Percentiles rank a stretch among this genome's conserved stretches.
phyloP scores from a whole-genome alignment of 30 jellyfish, hydroid and myxozoan species.

The Pseudorhiza aurosa region DNA sequence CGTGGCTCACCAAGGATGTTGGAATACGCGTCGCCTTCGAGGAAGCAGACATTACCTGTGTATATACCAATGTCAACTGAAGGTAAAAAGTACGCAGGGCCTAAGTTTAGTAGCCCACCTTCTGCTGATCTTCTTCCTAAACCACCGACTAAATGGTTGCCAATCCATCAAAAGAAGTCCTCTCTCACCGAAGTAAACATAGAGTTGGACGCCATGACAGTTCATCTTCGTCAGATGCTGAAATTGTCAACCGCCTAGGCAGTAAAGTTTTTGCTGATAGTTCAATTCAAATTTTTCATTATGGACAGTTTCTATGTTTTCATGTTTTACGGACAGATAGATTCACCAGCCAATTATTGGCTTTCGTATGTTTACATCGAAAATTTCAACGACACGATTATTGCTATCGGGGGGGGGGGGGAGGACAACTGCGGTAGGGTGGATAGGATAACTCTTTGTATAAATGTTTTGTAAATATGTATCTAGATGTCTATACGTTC shows the following conservation, averaged over 20 bases:
- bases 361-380: neutral
- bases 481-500: conserved; percentile 59
- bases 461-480: conserved; percentile 56
- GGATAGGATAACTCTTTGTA: conserved; percentile 31
- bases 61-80: conserved; percentile 18
- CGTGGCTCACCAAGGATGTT: neutral
- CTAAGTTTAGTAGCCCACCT: conserved; percentile 98
- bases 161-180: conserved; percentile 41
- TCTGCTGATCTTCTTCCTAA: conserved; percentile 92
- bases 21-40: neutral
- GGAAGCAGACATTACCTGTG: conserved; percentile 54
- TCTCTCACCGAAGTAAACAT: conserved; percentile 44
- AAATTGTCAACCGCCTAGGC: conserved; percentile 75
- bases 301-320: neutral
- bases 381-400: neutral
- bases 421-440: conserved; percentile 2
- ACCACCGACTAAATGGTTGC: conserved; percentile 95
- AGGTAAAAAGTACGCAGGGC: conserved; percentile 91
- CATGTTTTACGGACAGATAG: neutral
- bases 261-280: neutral
- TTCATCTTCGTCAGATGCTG: conserved; percentile 92
- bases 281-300: neutral
- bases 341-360: neutral
- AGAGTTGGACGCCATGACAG: conserved; percentile 95
- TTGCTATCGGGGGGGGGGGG: conserved; percentile 26